These are phyloP conservation scores for Gavia stellata DNA, from an alignment of 2,113 vertebrate genomes.

Conservation along the genomic window DNA sequence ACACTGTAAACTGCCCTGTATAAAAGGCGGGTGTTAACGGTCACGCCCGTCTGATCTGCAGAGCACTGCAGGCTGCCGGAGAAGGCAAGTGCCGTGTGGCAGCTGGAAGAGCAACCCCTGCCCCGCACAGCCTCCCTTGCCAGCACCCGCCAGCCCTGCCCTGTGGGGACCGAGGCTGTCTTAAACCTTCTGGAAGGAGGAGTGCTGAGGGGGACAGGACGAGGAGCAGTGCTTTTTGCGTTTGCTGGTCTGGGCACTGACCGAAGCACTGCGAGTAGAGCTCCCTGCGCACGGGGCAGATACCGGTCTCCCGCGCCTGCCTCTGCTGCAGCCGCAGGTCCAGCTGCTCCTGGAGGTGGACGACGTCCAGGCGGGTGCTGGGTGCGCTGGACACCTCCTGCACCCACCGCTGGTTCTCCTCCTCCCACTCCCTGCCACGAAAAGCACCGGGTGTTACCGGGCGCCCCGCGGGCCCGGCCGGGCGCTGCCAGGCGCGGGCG, in stretches of 20 bases:
- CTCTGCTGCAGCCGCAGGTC: slow-evolving; percentile 82
- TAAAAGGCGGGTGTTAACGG: no score
- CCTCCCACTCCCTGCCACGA: slow-evolving; percentile 81
- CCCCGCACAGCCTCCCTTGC: background rate
- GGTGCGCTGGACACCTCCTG: slow-evolving; percentile 89
- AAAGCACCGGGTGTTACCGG: background rate
- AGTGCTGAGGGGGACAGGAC: accelerated
- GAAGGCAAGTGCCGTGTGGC: background rate
- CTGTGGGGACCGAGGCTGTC: no score
- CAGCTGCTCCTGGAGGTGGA: slow-evolving; percentile 84
- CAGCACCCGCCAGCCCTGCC: background rate
- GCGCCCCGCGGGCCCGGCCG: background rate
- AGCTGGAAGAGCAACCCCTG: background rate
- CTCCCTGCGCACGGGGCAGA: slow-evolving; percentile 90
- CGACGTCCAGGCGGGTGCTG: slow-evolving; percentile 86
- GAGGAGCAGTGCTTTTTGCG: accelerated
- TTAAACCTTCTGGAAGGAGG: background rate
- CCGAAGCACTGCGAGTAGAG: slow-evolving; percentile 93
- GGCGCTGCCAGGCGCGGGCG: background rate
- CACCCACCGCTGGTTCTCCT: slow-evolving; percentile 83
- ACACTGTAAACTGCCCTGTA: accelerated
- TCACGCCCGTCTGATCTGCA: background rate
- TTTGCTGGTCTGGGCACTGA: slow-evolving; percentile 20
- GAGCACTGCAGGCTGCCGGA: background rate
- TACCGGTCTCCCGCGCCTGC: slow-evolving; percentile 86